These are phyloP conservation scores for Cyclophora punctaria DNA, from an alignment of 2,888 invertebrate genomes.

Conservation along the genomic window DNA sequence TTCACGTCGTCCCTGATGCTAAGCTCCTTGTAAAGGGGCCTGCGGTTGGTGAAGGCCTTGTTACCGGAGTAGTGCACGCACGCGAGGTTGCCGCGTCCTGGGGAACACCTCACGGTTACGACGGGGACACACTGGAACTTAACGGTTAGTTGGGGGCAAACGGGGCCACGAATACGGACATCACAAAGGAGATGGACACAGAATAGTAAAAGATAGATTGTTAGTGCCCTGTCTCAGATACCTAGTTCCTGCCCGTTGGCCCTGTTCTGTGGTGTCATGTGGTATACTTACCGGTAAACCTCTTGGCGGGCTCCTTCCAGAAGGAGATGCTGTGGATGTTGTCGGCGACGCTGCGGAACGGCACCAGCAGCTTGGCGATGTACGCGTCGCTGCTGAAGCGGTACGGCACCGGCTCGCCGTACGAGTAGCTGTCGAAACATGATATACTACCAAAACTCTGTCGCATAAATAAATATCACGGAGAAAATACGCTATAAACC, in stretches of 20 bases:
- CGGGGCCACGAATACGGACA: conserved; percentile 15
- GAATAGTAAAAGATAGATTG: conserved; percentile 16
- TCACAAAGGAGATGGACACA: conserved; percentile 17
- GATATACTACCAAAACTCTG: conserved; percentile 4
- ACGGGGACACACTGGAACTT: conserved; percentile 53
- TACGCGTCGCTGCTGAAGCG: conserved; percentile 82
- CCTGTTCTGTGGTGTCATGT: conserved; percentile 25
- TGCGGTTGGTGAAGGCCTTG: conserved; percentile 84
- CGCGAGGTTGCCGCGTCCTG: conserved; percentile 88
- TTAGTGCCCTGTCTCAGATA: too few relatives aligned
- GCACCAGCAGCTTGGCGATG: conserved; percentile 79
- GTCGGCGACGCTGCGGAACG: conserved; percentile 77
- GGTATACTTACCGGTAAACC: conserved; percentile 77
- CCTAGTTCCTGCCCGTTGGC: conserved; percentile 8
- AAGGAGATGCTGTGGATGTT: conserved; percentile 78
- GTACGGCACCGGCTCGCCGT: conserved; percentile 72
- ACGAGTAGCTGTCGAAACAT: conserved; percentile 62
- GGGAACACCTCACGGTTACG: conserved; percentile 63
- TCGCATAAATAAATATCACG: conserved; percentile 8
- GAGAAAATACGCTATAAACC: conserved; percentile 51
- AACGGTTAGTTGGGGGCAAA: conserved; percentile 51
- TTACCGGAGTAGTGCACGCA: conserved; percentile 89
- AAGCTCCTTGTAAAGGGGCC: conserved; percentile 82
- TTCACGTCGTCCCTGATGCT: conserved; percentile 90
- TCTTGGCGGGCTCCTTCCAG: conserved; percentile 81